phyloP scores from a whole-genome alignment of 2,113 vertebrate species.

The Microtus montanus region DNA sequence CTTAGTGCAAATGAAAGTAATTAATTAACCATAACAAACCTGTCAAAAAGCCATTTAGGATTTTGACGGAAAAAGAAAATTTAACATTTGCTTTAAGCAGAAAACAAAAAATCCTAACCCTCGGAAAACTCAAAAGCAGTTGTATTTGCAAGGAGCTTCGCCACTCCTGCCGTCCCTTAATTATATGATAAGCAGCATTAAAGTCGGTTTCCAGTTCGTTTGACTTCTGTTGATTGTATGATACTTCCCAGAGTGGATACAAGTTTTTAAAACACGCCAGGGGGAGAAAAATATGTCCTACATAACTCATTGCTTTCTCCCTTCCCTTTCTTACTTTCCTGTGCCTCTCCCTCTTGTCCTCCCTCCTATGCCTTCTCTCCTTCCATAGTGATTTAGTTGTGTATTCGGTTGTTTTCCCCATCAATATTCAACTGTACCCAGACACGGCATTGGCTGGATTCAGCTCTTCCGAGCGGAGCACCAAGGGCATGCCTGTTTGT shows the following conservation, averaged over 20 bases:
- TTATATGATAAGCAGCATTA: slow-evolving; percentile 68
- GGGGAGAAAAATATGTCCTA: not conserved
- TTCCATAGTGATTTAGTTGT: slow-evolving; percentile 53
- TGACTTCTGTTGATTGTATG: slow-evolving; percentile 53
- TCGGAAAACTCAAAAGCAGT: slow-evolving; percentile 64
- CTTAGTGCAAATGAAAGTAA: slow-evolving; percentile 88
- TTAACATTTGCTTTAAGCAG: slow-evolving; percentile 77
- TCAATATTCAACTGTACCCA: not conserved
- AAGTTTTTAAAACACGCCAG: slow-evolving; percentile 16
- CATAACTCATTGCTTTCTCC: not conserved
- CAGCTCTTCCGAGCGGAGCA: slow-evolving; percentile 4
- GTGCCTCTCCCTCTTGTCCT: not conserved
- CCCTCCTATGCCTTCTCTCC: not conserved
- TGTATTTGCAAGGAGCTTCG: slow-evolving; percentile 13
- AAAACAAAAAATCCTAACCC: slow-evolving; percentile 71
- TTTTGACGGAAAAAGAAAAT: slow-evolving; percentile 82
- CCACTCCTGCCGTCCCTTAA: slow-evolving; percentile 59
- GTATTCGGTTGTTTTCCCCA: not conserved
- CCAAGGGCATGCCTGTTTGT: not conserved
- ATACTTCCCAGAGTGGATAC: slow-evolving; percentile 63
- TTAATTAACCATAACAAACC: slow-evolving; percentile 86
- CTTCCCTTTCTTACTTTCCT: not conserved
- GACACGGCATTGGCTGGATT: not conserved
- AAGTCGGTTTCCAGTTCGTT: slow-evolving; percentile 66
- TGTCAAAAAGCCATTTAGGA: slow-evolving; percentile 85